Evolutionary conservation across 2,113 vertebrate species (phyloP).

Genomic region (Cranoglanis bouderius): DNA sequence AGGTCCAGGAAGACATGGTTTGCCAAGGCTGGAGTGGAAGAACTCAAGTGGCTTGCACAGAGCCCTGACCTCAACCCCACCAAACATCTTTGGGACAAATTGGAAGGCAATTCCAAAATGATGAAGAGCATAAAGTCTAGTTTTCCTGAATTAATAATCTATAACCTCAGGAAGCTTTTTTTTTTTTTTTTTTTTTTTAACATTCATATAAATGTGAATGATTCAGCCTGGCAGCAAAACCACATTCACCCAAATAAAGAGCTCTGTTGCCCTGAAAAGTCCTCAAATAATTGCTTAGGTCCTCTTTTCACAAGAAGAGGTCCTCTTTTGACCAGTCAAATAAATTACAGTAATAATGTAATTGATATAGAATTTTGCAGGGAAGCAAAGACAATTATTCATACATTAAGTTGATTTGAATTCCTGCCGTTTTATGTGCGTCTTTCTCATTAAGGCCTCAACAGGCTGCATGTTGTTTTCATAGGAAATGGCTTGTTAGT

Average conservation of each 20-base stretch:
- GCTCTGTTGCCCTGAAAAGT: not conserved
- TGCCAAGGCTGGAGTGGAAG: not conserved
- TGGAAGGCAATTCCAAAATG: not conserved
- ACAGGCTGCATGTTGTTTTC: not conserved
- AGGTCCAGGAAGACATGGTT: not conserved
- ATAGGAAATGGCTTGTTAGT: not conserved
- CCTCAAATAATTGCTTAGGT: not conserved
- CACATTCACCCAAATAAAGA: not conserved
- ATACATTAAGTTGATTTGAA: not conserved
- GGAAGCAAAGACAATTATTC: not conserved
- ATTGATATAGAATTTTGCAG: not conserved
- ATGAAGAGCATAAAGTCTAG: conserved; percentile 32
- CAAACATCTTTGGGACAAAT: not conserved
- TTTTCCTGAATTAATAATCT: conserved; percentile 49
- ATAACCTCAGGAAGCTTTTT: conserved; percentile 7
- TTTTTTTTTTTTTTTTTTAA: too few species aligned
- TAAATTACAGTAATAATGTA: not conserved
- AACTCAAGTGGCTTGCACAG: not conserved
- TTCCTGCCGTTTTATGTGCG: not conserved
- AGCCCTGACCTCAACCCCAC: not conserved
- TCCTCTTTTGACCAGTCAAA: not conserved
- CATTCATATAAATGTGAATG: conserved; percentile 26
- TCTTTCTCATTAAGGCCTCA: not conserved
- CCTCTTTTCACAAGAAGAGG: not conserved
- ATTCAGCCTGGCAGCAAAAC: not conserved